These are phyloP conservation scores for Blastobasis adustella DNA, from an alignment of 2,888 invertebrate genomes.

Conservation along the genomic window DNA sequence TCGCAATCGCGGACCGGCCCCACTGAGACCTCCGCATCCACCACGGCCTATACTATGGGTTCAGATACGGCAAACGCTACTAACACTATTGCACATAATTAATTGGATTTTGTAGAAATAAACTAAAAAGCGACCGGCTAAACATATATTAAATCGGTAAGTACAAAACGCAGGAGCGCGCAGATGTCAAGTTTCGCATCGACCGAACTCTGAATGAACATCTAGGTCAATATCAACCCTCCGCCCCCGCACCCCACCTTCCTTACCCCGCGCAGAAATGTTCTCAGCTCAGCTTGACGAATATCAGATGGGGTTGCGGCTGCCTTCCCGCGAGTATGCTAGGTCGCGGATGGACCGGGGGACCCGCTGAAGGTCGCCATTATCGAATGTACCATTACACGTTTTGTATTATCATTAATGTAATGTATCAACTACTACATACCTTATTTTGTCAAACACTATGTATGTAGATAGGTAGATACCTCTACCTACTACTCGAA, in stretches of 20 bases:
- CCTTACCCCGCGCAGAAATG: constrained; percentile 44
- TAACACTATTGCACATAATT: neutral
- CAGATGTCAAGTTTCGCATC: constrained; percentile 74
- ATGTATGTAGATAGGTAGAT: no score
- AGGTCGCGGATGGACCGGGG: no score
- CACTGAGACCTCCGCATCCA: constrained; percentile 4
- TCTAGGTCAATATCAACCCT: constrained; percentile 74
- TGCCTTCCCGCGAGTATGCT: no score
- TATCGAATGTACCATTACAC: no score
- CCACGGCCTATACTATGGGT: neutral
- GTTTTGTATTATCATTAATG: no score
- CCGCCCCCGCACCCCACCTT: constrained; percentile 40
- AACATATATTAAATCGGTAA: constrained; percentile 55
- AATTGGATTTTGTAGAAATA: constrained; percentile 24
- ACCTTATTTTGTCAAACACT: no score
- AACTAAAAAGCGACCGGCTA: constrained; percentile 36
- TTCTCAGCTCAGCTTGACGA: constrained; percentile 46
- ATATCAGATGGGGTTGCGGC: constrained; percentile 42
- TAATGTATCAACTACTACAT: no score
- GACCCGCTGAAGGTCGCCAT: no score
- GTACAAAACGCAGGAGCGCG: constrained; percentile 69
- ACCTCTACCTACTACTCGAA: no score
- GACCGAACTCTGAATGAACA: constrained; percentile 75
- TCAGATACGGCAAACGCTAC: no score
- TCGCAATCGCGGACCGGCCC: constrained; percentile 29